A percentile compares a stretch with the other conserved stretches of the same genome.
Evolutionary conservation across 2,888 invertebrate genomes (phyloP).

Genomic region (Anthrax anthrax): DNA sequence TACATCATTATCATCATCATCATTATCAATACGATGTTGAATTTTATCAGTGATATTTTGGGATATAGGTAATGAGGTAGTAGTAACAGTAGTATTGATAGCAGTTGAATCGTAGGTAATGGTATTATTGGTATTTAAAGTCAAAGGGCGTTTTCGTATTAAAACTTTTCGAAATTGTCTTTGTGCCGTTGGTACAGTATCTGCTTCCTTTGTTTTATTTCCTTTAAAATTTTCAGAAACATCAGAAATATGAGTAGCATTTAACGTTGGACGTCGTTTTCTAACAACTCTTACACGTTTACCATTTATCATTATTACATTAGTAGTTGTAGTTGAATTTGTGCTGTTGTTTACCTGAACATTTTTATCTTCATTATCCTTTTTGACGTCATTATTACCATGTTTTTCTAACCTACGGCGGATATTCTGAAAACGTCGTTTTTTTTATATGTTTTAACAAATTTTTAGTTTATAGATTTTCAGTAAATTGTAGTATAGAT

Average conservation of each 20-base stretch:
- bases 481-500: too few species aligned
- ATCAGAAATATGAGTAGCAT: neutral
- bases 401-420: neutral
- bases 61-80: neutral
- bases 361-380: slow-evolving; percentile 5
- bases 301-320: neutral
- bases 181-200: neutral
- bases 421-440: slow-evolving; percentile 32
- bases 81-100: neutral
- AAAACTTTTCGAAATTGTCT: neutral
- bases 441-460: too few species aligned
- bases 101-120: too few species aligned
- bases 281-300: slow-evolving; percentile 6
- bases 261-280: slow-evolving; percentile 4
- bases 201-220: neutral
- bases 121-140: neutral
- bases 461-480: too few species aligned
- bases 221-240: neutral
- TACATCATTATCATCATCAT: too few species aligned
- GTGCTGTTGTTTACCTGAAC: neutral
- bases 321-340: neutral
- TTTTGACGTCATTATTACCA: slow-evolving; percentile 12
- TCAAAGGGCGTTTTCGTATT: slow-evolving; percentile 5
- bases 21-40: too few species aligned
- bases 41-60: neutral